Evolutionary conservation across 2,888 invertebrate genomes (phyloP).

Genomic region (Sphaeridia pumilis): DNA sequence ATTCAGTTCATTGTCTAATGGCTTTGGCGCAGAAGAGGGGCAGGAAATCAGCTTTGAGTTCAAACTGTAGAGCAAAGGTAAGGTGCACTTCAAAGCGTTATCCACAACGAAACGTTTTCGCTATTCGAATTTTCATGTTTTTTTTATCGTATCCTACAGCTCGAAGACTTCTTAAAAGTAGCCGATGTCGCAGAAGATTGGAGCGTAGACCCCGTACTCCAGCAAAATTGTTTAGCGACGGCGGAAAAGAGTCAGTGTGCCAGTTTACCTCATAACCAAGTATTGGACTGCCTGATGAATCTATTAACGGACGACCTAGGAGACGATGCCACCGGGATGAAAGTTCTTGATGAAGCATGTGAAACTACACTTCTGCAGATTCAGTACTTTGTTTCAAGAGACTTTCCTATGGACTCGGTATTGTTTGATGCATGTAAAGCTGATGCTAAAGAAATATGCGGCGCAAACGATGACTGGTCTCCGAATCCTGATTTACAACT

Average conservation of each 20-base stretch:
- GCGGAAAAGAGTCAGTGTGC: constrained; percentile 61
- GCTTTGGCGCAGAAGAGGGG: constrained; percentile 61
- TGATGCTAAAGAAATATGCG: constrained; percentile 72
- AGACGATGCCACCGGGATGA: constrained; percentile 24
- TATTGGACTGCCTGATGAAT: constrained; percentile 90
- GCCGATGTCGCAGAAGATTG: constrained; percentile 92
- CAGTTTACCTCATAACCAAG: constrained; percentile 38
- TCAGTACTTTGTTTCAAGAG: constrained; percentile 91
- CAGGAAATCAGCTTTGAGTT: constrained; percentile 53
- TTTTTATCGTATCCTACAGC: no score
- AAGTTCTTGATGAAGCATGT: constrained; percentile 78
- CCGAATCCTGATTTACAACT: constrained; percentile 51
- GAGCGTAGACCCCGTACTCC: constrained; percentile 82
- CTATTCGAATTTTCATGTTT: constrained; percentile 12
- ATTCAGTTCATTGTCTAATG: constrained; percentile 93
- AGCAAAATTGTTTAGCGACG: constrained; percentile 71
- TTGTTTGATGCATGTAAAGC: constrained; percentile 76
- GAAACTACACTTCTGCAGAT: constrained; percentile 85
- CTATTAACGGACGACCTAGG: constrained; percentile 61
- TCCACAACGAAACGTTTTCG: constrained; percentile 2
- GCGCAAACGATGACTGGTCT: constrained; percentile 65
- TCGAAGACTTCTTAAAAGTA: constrained; percentile 69
- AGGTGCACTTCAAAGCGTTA: no score
- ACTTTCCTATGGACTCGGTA: constrained; percentile 83
- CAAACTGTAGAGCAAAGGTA: constrained; percentile 61